Evolutionary conservation across 2,888 invertebrate species (phyloP).

Genomic region (Tanytarsus gracilentus): DNA sequence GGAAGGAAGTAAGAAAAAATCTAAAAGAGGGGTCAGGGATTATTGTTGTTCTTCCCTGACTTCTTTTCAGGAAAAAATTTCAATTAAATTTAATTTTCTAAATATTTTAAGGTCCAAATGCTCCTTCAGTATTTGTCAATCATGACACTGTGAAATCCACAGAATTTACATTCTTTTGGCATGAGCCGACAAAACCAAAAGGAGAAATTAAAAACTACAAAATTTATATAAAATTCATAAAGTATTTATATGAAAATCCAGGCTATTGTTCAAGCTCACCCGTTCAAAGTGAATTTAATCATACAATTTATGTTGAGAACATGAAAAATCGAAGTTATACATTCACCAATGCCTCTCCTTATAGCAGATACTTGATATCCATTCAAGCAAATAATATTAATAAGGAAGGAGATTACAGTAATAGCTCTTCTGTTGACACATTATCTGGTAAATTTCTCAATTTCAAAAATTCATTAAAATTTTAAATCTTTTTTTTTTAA

Average conservation of each 20-base stretch:
- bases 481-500: not conserved
- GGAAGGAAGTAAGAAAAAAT: not conserved
- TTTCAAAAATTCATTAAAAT: not conserved
- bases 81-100: not conserved
- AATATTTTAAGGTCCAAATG: not conserved
- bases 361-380: not conserved
- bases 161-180: constrained; percentile 34
- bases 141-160: not conserved
- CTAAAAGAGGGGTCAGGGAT: not conserved
- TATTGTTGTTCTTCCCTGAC: not conserved
- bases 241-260: not conserved
- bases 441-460: not conserved
- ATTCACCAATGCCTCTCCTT: not conserved
- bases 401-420: not conserved
- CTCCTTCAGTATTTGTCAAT: not conserved
- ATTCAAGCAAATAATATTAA: not conserved
- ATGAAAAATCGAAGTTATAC: not conserved
- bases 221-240: constrained; percentile 33
- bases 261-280: not conserved
- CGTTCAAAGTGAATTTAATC: not conserved
- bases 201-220: constrained; percentile 38
- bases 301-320: not conserved
- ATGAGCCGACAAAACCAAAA: constrained; percentile 35
- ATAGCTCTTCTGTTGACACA: not conserved
- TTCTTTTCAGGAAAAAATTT: not conserved